Evolutionary conservation across 2,888 invertebrate genomes (phyloP).

Genomic region (Scaptomyza tumidula): DNA sequence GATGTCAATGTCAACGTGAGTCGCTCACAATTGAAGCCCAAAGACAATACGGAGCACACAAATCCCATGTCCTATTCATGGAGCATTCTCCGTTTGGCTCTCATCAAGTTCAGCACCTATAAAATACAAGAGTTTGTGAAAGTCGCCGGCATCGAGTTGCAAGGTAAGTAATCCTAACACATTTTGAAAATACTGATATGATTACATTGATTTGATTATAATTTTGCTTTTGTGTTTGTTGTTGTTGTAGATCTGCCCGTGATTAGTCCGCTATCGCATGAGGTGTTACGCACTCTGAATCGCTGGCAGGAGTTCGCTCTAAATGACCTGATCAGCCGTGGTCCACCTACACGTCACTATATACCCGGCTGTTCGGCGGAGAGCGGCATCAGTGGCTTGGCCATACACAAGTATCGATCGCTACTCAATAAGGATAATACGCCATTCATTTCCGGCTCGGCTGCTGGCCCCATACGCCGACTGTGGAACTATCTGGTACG

Average conservation of each 20-base stretch:
- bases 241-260: constrained; percentile 92
- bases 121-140: constrained; percentile 95
- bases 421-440: constrained; percentile 96
- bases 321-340: constrained; percentile 87
- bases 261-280: constrained; percentile 96
- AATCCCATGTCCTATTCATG: constrained; percentile 98
- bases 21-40: constrained; percentile 80
- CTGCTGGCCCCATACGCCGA: constrained; percentile 91
- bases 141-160: constrained; percentile 94
- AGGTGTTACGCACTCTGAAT: constrained; percentile 92
- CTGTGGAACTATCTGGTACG: constrained; percentile 97
- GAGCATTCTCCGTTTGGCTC: constrained; percentile 95
- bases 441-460: constrained; percentile 92
- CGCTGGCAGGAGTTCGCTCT: constrained; percentile 95
- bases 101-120: constrained; percentile 92
- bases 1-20: constrained; percentile 84
- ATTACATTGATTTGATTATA: too few species aligned
- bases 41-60: constrained; percentile 93
- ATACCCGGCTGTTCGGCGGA: constrained; percentile 95
- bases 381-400: constrained; percentile 89
- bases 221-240: background rate
- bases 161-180: constrained; percentile 86
- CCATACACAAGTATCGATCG: constrained; percentile 96
- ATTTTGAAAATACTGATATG: background rate
- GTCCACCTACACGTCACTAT: constrained; percentile 93